phyloP scores from a whole-genome alignment of 2,113 vertebrate species.

The Eulacestoma nigropectus region DNA sequence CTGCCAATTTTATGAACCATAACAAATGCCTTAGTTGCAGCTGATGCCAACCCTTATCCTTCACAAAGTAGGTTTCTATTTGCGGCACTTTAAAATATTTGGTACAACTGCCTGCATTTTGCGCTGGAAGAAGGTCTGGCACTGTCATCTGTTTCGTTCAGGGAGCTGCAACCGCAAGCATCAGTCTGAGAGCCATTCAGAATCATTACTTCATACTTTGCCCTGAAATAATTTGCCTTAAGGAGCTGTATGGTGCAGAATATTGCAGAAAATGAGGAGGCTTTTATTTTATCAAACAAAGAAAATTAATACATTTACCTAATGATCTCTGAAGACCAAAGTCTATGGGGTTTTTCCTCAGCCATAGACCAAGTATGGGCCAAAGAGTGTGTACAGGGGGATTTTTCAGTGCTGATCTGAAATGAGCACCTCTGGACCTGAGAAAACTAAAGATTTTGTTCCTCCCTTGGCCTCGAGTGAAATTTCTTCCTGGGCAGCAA shows the following conservation, averaged over 20 bases:
- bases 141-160: constrained; percentile 9
- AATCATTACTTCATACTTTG: not conserved
- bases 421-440: not conserved
- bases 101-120: constrained; percentile 56
- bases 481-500: not conserved
- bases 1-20: constrained; percentile 45
- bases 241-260: not conserved
- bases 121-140: constrained; percentile 18
- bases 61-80: constrained; percentile 64
- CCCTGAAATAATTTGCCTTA: not conserved
- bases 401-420: not conserved
- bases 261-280: not conserved
- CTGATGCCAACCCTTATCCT: constrained; percentile 54
- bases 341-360: not conserved
- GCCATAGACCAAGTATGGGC: not conserved
- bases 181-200: not conserved
- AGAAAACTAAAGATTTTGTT: not conserved
- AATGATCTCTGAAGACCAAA: not conserved
- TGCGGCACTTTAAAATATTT: constrained; percentile 58
- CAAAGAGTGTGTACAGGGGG: not conserved
- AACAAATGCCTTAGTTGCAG: constrained; percentile 57
- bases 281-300: not conserved
- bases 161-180: not conserved
- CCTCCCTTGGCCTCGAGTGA: not conserved
- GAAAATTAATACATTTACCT: not conserved